A percentile compares a stretch with the other conserved stretches of the same genome.
Conservation (phyloP, 2,797 vertebrate species). For the Xiphophorus birchmanni region DNA sequence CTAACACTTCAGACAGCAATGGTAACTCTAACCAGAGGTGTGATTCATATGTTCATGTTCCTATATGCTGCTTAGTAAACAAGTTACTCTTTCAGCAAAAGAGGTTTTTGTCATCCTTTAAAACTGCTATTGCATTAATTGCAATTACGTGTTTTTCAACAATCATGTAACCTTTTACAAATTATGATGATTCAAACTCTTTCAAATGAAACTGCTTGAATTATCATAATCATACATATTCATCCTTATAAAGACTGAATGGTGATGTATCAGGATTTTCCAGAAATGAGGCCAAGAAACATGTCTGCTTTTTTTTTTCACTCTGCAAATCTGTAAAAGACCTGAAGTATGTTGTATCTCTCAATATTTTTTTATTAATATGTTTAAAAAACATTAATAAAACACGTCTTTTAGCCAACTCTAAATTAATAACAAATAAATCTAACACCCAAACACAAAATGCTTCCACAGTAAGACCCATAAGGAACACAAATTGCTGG, state of each 20-base stretch:
- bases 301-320: neutral
- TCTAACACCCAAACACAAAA: neutral
- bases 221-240: conserved; percentile 28
- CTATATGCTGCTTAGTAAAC: conserved; percentile 3
- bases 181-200: neutral
- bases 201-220: neutral
- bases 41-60: conserved; percentile 5
- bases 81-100: conserved; percentile 10
- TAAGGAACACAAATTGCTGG: neutral
- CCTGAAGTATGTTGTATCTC: conserved; percentile 5
- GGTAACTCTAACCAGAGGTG: conserved; percentile 3
- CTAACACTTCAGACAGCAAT: neutral
- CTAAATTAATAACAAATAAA: too few relatives aligned
- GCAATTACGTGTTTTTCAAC: conserved; percentile 24
- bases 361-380: conserved; percentile 11
- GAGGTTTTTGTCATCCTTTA: conserved; percentile 2
- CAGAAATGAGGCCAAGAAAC: neutral
- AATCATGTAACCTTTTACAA: conserved; percentile 18
- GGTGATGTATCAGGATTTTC: conserved; percentile 1
- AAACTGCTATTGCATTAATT: conserved; percentile 16
- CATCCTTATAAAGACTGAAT: conserved; percentile 5
- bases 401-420: too few relatives aligned
- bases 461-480: conserved; percentile 1
- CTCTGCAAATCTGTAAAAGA: neutral
- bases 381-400: too few relatives aligned